Base-by-base conservation (phyloP, 1,140 invertebrate species). In the Anoplophora glabripennis region DNA sequence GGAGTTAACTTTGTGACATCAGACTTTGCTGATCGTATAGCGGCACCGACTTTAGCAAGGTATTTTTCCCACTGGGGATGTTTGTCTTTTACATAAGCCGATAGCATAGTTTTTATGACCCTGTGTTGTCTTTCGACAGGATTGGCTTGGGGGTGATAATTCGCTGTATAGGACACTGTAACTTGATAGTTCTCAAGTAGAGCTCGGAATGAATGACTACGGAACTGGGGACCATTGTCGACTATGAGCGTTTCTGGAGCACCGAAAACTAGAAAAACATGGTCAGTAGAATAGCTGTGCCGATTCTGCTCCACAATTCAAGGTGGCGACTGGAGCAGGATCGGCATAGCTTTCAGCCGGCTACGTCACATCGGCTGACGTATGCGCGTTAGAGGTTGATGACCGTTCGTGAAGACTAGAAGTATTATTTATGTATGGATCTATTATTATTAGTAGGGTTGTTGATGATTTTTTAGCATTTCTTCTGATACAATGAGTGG, bases 1-100 rank as follows among this genome's bases (percentile, higher is more conserved):
- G 73, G 72, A 1, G 72, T 68, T 17, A 56, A 61, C 38, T 63
- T 57, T 0, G 72, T 75, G 0, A 62, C 61, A 33, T 73, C 70
- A 59, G 73, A 66, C 1, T 58, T 55, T 1, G 66, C 58, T 1
- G 73, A 71, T 33, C 72, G 57, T 3, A 72, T 58, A 3, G 69
- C 73, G 38, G 61, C 62, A 0, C 47, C 58, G 17, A 69, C 46
- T n/a, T 61, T 58, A 1, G 41, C 38, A 1, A 75, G 46, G 55
- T 66, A 44, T 33, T 56, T 57, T 51, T 72, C 70, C 72, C 72
- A 75, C 33, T 48, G 45, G 5, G 40, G 49, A 45, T 76, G 72
- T 41, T 73, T 70, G 5, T 70, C 61, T 7, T 59, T n/a, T 4
- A 69, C 54, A 59, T 70, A 76, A 3, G 60, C 37, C 9, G 62